phyloP scores from a whole-genome alignment of 2,113 vertebrate genomes.

The Malaclemys terrapin region DNA sequence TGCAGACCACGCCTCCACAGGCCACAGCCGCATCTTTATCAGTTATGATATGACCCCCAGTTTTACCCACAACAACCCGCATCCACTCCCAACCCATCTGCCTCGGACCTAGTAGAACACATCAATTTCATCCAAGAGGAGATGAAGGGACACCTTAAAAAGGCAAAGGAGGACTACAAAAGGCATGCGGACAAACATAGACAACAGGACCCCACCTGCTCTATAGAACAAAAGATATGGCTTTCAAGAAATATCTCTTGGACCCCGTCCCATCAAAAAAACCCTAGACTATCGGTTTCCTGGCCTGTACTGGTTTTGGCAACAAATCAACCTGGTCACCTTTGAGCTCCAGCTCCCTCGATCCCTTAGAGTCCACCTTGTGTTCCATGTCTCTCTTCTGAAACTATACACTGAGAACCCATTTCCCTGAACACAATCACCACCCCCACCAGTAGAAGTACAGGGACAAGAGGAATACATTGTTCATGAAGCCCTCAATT shows the following conservation, averaged over 20 bases:
- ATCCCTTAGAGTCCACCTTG: neutral
- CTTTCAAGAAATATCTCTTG: neutral
- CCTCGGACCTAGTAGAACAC: neutral
- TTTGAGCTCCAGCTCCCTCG: neutral
- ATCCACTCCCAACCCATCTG: neutral
- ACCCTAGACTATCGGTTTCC: neutral
- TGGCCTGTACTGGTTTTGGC: neutral
- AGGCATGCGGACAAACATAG: neutral
- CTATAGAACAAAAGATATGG: neutral
- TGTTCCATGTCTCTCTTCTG: neutral
- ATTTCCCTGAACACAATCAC: neutral
- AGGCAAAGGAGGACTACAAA: neutral
- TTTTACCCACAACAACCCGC: neutral
- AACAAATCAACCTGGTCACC: neutral
- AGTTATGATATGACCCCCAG: neutral
- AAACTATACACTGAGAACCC: neutral
- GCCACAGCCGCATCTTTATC: neutral
- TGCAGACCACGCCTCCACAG: neutral
- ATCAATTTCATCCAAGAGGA: neutral
- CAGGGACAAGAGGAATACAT: neutral
- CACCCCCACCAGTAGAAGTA: neutral
- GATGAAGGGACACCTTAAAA: neutral
- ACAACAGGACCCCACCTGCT: neutral
- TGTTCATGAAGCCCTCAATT: neutral
- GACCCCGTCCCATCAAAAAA: too few species aligned